Evolutionary conservation across 2,797 vertebrate species (phyloP).

Genomic region (Hippoglossus hippoglossus): DNA sequence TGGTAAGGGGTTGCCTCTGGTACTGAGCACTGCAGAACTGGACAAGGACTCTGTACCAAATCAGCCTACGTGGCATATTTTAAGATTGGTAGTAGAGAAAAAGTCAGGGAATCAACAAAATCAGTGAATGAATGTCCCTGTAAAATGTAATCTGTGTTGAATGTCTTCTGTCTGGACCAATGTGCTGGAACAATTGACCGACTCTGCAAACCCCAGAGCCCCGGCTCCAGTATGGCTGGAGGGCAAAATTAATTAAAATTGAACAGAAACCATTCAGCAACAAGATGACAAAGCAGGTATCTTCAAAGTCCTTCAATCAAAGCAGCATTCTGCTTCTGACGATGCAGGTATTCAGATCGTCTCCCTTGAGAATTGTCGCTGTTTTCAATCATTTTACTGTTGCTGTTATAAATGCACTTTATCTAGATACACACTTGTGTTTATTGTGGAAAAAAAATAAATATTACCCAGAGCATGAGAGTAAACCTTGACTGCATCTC

Average conservation of each 20-base stretch:
- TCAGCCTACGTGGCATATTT: too few relatives aligned
- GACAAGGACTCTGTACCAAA: background rate
- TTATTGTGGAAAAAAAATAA: conserved; percentile 14
- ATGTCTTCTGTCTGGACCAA: background rate
- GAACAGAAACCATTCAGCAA: background rate
- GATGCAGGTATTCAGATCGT: background rate
- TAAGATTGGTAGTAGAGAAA: too few relatives aligned
- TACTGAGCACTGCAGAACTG: too few relatives aligned
- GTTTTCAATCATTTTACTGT: background rate
- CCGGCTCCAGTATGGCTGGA: background rate
- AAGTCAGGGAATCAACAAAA: too few relatives aligned
- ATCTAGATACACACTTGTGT: conserved; percentile 18
- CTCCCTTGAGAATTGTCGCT: background rate
- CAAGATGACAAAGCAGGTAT: background rate
- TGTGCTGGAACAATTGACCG: background rate
- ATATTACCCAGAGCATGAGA: conserved; percentile 37
- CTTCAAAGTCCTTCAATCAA: background rate
- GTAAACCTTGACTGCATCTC: conserved; percentile 5
- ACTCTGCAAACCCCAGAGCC: background rate
- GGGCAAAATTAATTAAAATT: background rate
- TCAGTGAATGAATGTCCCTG: background rate
- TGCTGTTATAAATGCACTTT: conserved; percentile 19
- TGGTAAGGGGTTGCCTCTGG: too few relatives aligned
- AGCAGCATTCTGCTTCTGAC: conserved; percentile 9
- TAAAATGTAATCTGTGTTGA: background rate